A percentile compares a stretch with the other conserved stretches of the same genome.
These are phyloP conservation scores for Falco punctatus DNA, from an alignment of 2,113 vertebrate genomes.

Conservation along the genomic window DNA sequence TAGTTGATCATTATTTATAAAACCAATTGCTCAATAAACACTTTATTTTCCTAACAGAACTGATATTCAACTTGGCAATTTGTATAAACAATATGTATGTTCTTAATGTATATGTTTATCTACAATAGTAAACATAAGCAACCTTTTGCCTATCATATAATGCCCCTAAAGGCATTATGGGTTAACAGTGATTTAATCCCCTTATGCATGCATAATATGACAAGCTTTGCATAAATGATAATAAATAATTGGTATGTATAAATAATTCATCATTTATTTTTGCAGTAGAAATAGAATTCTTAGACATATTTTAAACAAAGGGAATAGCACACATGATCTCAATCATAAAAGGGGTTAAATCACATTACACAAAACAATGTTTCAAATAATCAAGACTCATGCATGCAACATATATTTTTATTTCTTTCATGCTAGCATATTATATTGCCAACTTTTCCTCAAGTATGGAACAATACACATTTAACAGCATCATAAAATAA, in stretches of 20 bases:
- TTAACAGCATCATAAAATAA: constrained; percentile 11
- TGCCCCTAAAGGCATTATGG: constrained; percentile 84
- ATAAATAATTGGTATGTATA: constrained; percentile 99
- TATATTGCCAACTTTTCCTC: neutral
- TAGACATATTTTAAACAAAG: constrained; percentile 79
- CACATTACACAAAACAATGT: constrained; percentile 53
- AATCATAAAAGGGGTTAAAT: constrained; percentile 74
- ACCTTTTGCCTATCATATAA: constrained; percentile 66
- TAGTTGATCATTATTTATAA: neutral
- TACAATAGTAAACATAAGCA: constrained; percentile 55
- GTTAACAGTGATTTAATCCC: constrained; percentile 92
- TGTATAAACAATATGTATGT: constrained; percentile 37
- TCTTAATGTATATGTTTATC: constrained; percentile 58
- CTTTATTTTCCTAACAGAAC: constrained; percentile 13
- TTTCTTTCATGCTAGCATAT: constrained; percentile 30
- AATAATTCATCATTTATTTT: constrained; percentile 99
- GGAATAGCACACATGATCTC: constrained; percentile 71
- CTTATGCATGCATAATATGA: constrained; percentile 97
- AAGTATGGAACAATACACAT: neutral
- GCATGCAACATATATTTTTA: neutral
- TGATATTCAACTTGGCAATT: neutral
- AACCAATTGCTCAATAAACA: constrained; percentile 1
- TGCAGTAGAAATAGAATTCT: constrained; percentile 93
- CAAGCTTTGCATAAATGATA: constrained; percentile 99
- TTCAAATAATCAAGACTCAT: constrained; percentile 43